Base-by-base conservation (phyloP, 2,797 vertebrate genomes). In the Selene dorsalis region DNA sequence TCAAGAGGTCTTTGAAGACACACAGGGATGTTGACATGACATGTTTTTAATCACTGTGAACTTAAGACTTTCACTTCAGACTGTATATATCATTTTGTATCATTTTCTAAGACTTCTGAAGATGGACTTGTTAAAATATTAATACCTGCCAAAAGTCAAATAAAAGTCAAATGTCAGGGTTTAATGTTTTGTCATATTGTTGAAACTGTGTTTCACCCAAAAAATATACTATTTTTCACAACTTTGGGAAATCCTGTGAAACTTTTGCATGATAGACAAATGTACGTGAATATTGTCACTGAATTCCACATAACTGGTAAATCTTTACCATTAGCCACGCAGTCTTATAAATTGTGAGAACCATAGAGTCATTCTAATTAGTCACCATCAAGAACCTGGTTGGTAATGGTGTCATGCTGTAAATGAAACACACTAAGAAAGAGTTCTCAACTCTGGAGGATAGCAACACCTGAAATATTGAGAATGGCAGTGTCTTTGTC, bases 401-500 rank as follows among this genome's bases (percentile, higher is more conserved):
- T 62, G 22, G 20, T 24, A 24, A 20, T 11, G 41, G n/a, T 73
- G 24, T n/a, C 6, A 26, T 20, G 3, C 1, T 32, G 6, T 26
- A 11, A 64, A 35, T 20, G 30, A 20, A 22, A n/a, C n/a, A 7
- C 6, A 18, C 6, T 12, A 4, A 26, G 26, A 16, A 39, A n/a
- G 18, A 58, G 39, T 53, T 26, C 3, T 32, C 30, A 35, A 35
- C 38, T 35, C 30, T 48, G 13, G 4, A 32, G 28, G 18, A 35
- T 26, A 20, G 38, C 13, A 0, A 3, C 16, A 26, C 8, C 17
- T 6, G 10, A 60, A 56, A 9, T 18, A 10, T 28, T 59, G 53
- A 17, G 11, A 73, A 66, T 16, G 18, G 43, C 20, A 9, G 30
- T 41, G 69, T 69, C 11, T 88, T 76, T 90, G 83, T 81, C 88